Evolutionary conservation across 2,113 vertebrate genomes (phyloP), one percentile per base, ranked within the genome.

Genomic region (Carassius auratus): DNA sequence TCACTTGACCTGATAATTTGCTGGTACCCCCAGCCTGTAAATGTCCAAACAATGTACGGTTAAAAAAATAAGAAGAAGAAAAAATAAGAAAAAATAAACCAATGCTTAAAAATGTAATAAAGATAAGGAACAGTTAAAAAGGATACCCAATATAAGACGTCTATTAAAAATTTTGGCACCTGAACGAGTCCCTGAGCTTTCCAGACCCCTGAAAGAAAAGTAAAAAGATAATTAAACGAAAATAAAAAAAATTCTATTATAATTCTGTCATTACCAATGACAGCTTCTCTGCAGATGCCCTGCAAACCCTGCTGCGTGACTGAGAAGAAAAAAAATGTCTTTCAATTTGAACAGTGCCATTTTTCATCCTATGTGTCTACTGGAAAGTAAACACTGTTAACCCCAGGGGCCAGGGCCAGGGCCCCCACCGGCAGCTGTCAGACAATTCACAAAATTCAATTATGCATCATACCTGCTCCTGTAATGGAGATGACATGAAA

Each of bases 301-400:
- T 64, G 61, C 38, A 81, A 48, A 26, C 59, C 80, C 45, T 14
- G 9, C 14, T 52, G 10, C 64, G 19, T 62, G 81, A 52, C 52
- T 50, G 33, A n/a, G 68, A 77, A 85, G 69, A 57, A 36, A 78
- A 45, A 26, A 45, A 69, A 30, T 4, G 17, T 48, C 78, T 64
- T 80, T 52, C 62, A 17, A 50, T 84, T 68, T 75, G 30, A 84
- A 88, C 66, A 50, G 15, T 6, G 10, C 7, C 7, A 83, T 84
- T 61, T 38, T 86, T 75, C 69, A 57, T 83, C 26, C 23, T 59
- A 36, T 57, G 48, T 73, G 68, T 74, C 12, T 38, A 84, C 21
- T 66, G 57, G 66, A 88, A 81, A 52, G 81, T 80, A 84, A 79
- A 75, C 66, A 68, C 57, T 74, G 79, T 86, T 88, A 69, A 84